A percentile compares a stretch with the other conserved stretches of the same genome.
Evolutionary conservation across 2,888 invertebrate species (phyloP).

Genomic region (Cylindroiulus punctatus): DNA sequence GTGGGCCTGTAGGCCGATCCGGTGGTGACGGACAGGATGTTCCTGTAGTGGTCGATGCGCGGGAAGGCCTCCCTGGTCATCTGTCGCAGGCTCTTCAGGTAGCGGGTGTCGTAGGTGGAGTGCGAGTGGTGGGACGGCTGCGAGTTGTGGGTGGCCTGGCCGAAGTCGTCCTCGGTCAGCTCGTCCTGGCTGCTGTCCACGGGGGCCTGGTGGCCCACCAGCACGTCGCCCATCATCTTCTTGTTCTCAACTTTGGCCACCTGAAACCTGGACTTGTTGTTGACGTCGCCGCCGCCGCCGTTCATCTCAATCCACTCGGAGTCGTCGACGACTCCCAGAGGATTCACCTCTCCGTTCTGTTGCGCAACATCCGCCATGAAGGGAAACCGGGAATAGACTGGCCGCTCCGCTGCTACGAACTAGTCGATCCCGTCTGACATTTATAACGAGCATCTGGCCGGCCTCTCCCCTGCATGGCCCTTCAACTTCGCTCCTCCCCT

Average conservation of each 20-base stretch:
- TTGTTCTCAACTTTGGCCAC: conserved; percentile 61
- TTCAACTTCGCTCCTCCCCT: no score
- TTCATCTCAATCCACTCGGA: conserved; percentile 50
- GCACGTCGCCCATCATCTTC: conserved; percentile 52
- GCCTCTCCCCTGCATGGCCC: no score
- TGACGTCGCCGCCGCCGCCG: not conserved
- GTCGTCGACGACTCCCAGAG: not conserved
- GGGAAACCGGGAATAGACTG: not conserved
- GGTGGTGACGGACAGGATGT: conserved; percentile 63
- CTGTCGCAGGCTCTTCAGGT: conserved; percentile 63
- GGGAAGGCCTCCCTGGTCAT: conserved; percentile 67
- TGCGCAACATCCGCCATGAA: not conserved
- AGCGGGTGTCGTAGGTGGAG: conserved; percentile 62
- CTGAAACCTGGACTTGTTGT: conserved; percentile 60
- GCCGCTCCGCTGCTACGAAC: no score
- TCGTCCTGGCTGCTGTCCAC: conserved; percentile 57
- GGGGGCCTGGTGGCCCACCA: no score
- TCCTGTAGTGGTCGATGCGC: conserved; percentile 69
- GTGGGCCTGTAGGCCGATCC: conserved; percentile 65
- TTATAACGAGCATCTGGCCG: no score
- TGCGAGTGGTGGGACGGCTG: conserved; percentile 57
- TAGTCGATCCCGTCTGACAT: no score
- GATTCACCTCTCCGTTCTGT: conserved; percentile 19
- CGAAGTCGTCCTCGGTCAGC: conserved; percentile 33
- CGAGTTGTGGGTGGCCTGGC: conserved; percentile 58